Base-by-base conservation (phyloP, 1,140 invertebrate genomes). In the Microplitis mediator region DNA sequence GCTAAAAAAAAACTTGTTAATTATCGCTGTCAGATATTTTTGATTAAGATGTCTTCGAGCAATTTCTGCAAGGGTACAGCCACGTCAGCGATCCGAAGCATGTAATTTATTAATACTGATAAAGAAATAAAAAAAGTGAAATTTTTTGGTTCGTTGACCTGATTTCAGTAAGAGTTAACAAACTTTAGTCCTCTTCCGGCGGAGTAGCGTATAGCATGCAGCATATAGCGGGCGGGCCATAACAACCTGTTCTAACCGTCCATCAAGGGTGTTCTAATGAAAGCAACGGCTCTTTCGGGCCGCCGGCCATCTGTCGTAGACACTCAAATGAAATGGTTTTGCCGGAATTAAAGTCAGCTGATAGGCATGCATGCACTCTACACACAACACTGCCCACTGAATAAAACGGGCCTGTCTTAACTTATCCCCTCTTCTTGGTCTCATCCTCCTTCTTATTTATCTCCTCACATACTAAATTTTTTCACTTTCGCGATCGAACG, bases 301-400 rank as follows among this genome's bases (percentile, higher is more conserved):
- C 86, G 86, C 82, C 79, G 74, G 76, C 86, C 86, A 87, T 86
- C 86, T 87, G 86, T 85, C 82, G 83, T 73, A 66, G 77, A 45
- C 39, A 45, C 39, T 45, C 39, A 45, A 82, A 80, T 79, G 78
- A 80, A 82, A 82, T 78, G 81, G 79, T 75, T 81, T 84, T 84
- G 83, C 84, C 80, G 79, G 83, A 86, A 86, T 86, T 85, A 81
- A 86, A 86, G 84, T 86, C 85, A 85, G 84, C 82, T 83, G 84
- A 87, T 81, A 76, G 73, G 60, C 63, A 72, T 36, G 50, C 54
- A 34, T 72, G 64, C 68, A 79, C 80, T 76, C 80, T 80, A 77
- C 78, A 76, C 75, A 77, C 76, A 34, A n/a, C 34, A 58, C 39
- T 45, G 39, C 39, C 11, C 39, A 11, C 6, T 45, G 39, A 45